Evolutionary conservation across 1,140 invertebrate genomes (phyloP), one percentile per base, ranked within the genome.

Genomic region (Diploscapter pachys): DNA sequence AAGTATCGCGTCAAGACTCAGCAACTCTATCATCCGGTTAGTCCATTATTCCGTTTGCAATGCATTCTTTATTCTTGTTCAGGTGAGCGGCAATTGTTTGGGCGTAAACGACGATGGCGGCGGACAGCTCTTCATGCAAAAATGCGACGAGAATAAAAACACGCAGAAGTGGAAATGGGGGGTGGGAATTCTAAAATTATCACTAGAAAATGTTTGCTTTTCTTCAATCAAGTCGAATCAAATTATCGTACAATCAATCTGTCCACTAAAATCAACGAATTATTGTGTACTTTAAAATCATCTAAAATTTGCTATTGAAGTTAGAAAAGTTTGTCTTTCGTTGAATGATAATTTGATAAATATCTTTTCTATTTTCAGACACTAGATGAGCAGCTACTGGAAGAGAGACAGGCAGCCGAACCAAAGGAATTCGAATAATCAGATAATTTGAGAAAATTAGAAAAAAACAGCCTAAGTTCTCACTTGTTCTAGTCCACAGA

Each of bases 121-220:
- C 48, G 90, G 90, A 71, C 89, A 89, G 80, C 86, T 95, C 2
- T 94, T 90, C 85, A 92, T 93, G 71, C 90, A 89, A 4, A 86
- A 85, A 0, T 95, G 93, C 86, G 90, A 93, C 84, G 75, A 84
- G 5, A 81, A 85, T 4, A 90, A 89, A 48, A 80, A 86, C 8
- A 91, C 91, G 3, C 93, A 94, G 86, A 90, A 91, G 71, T 95
- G 93, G 93, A 87, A 89, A 61, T 91, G 93, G 83, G 31, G 31
- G 31, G 31, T 31, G 31, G 31, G 31, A 31, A 31, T 31, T 31
- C 31, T 31, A 31, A 31, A 31, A 31, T 31, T 31, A 31, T 31
- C 31, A 31, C 31, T 31, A 31, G 31, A 31, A 31, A 31, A 31
- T 31, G 31, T 31, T 31, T 31, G 31, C 31, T 31, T 31, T 31